Base-by-base conservation (phyloP, 92 coral and sea anemone genomes). In the Epizoanthus scotinus region DNA sequence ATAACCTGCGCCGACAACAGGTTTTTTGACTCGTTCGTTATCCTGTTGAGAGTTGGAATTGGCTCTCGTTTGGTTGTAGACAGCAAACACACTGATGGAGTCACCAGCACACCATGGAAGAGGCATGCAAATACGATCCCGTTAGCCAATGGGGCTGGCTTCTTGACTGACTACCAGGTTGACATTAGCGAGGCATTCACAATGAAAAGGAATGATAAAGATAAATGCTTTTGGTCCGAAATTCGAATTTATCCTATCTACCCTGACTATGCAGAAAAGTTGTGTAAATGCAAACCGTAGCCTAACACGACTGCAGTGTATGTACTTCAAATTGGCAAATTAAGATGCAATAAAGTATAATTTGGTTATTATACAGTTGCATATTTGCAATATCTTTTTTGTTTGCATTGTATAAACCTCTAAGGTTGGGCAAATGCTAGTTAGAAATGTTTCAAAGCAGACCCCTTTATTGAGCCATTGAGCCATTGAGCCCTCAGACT, bases 161-260 rank as follows among this genome's bases (percentile, higher is more conserved):
- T 15, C 40, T n/a, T 63, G 44, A 0, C 29, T 29, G 19, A 27
- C 20, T 20, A 27, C 20, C 28, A 28, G 26, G 40, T n/a, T 1
- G 69, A 38, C 20, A 15, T 63, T 10, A 29, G 36, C 40, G 69
- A 63, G 2, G 69, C 28, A n/a, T 63, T 63, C 26, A 4, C 69
- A 15, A 63, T 20, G 8, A 15, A 18, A 15, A 1, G 0, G 1
- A 12, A 6, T 12, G 31, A 34, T 18, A 21, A 26, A 61, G 31
- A 61, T 28, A 61, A 61, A 63, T 20, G 42, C 44, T 63, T 63
- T 29, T 63, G 69, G 69, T 63, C 69, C 20, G 69, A 63, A 17
- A 29, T 63, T 63, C 28, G 13, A 25, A n/a, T 63, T 2, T 63
- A 63, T 63, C 69, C 69, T 19, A 13, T 29, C 44, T 63, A 63